Base-by-base conservation (phyloP, 2,113 vertebrate species). In the Phycodurus eques region DNA sequence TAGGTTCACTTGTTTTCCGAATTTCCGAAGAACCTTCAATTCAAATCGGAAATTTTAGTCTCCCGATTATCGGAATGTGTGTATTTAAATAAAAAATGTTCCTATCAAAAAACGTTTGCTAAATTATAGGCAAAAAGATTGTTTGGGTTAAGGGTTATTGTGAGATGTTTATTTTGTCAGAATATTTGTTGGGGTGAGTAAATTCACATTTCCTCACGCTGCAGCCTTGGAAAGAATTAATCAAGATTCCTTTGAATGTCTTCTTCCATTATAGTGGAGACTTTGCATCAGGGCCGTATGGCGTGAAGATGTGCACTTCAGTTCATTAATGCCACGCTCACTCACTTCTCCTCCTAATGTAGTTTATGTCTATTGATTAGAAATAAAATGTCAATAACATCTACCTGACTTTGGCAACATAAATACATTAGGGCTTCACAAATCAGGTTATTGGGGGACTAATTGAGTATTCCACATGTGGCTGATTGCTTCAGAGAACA, bases 321-420 rank as follows among this genome's bases (percentile, higher is more conserved):
- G 59, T 53, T 66, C 19, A 39, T 2, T 54, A 15, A 22, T 2
- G 0, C 14, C 19, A 68, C 19, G 47, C 11, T 67, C 44, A 33
- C 4, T 70, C 71, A 44, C 51, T 57, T 14, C 1, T 46, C n/a
- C 19, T n/a, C 43, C 42, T 56, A 65, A 64, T 63, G 22, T 10
- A 14, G 17, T 44, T 9, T 11, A 19, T 44, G 17, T 43, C 13
- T 5, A 74, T 15, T n/a, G 35, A 71, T 59, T 60, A 47, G 4
- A 72, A 75, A 57, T 33, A 67, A 57, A 51, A 67, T 17, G 44
- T 49, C 62, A 43, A 44, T 61, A 27, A 5, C 27, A 15, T 61
- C 61, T 42, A 59, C 33, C 17, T 27, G 63, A 39, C 42, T 3
- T 7, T 56, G 22, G 44, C 51, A 13, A 68, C 44, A 39, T 63